Evolutionary conservation across 92 coral and sea anemone species (phyloP), one percentile per base, ranked within the genome.

Genomic region (Paragorgia papillata): DNA sequence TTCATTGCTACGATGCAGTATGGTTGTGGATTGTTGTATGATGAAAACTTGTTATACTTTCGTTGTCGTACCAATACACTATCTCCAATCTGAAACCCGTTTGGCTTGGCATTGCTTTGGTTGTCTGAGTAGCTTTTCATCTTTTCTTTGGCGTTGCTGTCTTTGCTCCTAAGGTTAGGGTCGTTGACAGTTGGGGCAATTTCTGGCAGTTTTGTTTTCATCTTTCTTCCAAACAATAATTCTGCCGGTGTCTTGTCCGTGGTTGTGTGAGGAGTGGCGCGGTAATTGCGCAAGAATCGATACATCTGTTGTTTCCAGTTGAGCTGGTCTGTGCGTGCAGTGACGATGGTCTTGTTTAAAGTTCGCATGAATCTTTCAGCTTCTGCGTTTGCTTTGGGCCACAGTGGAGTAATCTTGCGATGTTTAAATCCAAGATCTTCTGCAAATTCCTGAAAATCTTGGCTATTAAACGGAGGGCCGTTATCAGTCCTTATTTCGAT

Each of bases 201-300:
- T 63, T 63, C 70, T 8, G 39, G 67, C 30, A 61, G 20, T 61
- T 61, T 61, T 12, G 30, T 31, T 25, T 32, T 27, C 35, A 63
- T 32, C 21, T 63, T 33, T 19, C 70, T 13, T 63, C 70, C 70
- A 63, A 63, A 63, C 8, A 63, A 28, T 13, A 63, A 37, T 19
- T 63, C 48, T 32, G 70, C 70, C 14, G 70, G 70, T 18, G 70
- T 27, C 15, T 27, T 30, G 5, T 39, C 70, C 25, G 70, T 63
- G 19, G 70, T 63, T 32, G 70, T 10, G 22, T 63, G 70, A 37
- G 70, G 48, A 27, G 70, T 63, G 70, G 70, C 70, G 33, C 70
- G 46, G 33, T 63, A 63, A 37, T 63, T 63, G 10, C 73, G 73
- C 15, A 65, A 43, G 32, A 65, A 65, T 9, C n/a, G 73, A 39